Evolutionary conservation across 2,113 vertebrate species (phyloP), one percentile per base, ranked within the genome.

Genomic region (Numenius arquata): DNA sequence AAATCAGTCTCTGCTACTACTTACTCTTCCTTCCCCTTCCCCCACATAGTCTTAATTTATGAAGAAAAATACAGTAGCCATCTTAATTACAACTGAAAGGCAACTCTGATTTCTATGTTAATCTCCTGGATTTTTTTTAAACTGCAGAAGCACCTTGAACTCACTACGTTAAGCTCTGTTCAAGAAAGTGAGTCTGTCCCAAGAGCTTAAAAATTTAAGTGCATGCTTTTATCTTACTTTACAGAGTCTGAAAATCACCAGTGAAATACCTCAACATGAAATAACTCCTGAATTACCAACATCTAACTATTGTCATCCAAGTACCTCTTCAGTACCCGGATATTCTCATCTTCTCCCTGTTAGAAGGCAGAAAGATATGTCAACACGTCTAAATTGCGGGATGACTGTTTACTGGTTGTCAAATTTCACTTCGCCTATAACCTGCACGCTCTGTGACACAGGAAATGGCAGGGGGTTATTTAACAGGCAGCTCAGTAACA

Each of bases 11-110:
- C 47, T 52, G 18, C 48, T 75, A 43, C 34, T 61, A 61, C 2
- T 1, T 5, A 7, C 8, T 47, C 53, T 66, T 63, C 23, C n/a
- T 62, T 43, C 20, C 21, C 21, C 8, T 75, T 50, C 18, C 19
- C 20, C 14, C 17, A 18, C 1, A 0, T 0, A 30, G 5, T 62
- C 70, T 41, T 27, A 71, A 68, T 45, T 61, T 48, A 68, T 5
- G 5, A 94, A 32, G 30, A 72, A 89, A 84, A 86, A 48, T 17
- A 77, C 38, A 63, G 38, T 12, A 90, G 11, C 18, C 22, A 15
- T 59, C 50, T 80, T 55, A 45, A 72, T 63, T 66, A 79, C 13
- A 88, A 34, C 11, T 40, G 7, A 88, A 70, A 34, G 27, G 11
- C 2, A 81, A 59, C n/a, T 48, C 10, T 2, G 41, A 86, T 61